phyloP scores from a whole-genome alignment of 2,797 vertebrate species.

The Dromococcyx pavoninus region DNA sequence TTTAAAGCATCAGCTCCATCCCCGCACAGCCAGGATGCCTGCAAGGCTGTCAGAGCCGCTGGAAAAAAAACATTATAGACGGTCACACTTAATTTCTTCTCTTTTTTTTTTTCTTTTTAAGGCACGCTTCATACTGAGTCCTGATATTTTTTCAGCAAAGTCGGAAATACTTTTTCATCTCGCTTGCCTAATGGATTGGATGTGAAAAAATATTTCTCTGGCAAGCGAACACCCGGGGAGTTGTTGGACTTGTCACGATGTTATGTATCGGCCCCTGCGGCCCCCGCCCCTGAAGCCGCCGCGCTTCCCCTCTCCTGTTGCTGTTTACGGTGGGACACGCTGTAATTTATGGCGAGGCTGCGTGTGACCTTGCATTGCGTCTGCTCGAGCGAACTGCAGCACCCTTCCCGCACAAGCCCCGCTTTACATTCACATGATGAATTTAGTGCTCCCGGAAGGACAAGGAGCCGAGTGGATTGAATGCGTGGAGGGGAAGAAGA shows the following conservation, averaged over 20 bases:
- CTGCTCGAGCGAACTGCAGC: neutral
- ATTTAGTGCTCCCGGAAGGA: slow-evolving; percentile 58
- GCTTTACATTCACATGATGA: slow-evolving; percentile 35
- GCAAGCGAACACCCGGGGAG: slow-evolving; percentile 59
- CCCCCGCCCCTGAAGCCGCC: neutral
- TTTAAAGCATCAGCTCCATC: neutral
- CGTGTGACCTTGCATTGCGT: slow-evolving; percentile 63
- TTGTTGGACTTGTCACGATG: slow-evolving; percentile 49
- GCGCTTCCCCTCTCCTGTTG: slow-evolving; percentile 48
- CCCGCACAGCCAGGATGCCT: neutral
- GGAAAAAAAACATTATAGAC: slow-evolving; percentile 6
- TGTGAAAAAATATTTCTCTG: slow-evolving; percentile 59
- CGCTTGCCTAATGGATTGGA: slow-evolving; percentile 62
- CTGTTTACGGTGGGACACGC: slow-evolving; percentile 25
- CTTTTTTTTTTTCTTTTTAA: neutral
- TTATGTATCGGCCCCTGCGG: slow-evolving; percentile 57
- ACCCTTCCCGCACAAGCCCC: slow-evolving; percentile 25
- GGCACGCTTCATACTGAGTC: neutral
- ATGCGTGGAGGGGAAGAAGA: neutral
- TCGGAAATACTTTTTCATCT: slow-evolving; percentile 57
- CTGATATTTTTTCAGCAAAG: slow-evolving; percentile 30
- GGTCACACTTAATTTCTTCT: slow-evolving; percentile 39
- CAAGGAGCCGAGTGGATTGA: neutral
- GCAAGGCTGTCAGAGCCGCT: slow-evolving; percentile 14
- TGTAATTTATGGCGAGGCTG: slow-evolving; percentile 56